Evolutionary conservation across 2,888 invertebrate genomes (phyloP).

Genomic region (Ischnura elegans): DNA sequence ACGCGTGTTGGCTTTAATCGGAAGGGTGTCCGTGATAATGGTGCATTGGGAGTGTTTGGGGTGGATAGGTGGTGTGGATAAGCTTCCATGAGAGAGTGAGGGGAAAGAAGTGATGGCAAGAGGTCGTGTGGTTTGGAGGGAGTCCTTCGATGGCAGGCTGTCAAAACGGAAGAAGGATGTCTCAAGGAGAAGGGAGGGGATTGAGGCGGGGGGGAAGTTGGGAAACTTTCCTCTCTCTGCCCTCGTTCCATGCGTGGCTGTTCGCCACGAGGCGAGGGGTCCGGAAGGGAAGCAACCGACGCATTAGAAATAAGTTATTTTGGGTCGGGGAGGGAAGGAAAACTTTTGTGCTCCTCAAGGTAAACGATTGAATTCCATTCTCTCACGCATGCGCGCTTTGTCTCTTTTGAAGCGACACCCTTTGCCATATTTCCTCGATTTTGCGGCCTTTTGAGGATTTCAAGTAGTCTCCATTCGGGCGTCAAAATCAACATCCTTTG

Average conservation of each 20-base stretch:
- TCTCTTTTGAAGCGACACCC: too few species aligned
- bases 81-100: neutral
- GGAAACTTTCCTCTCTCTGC: too few species aligned
- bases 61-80: neutral
- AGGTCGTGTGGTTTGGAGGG: neutral
- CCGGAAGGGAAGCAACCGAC: neutral
- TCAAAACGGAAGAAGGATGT: slow-evolving; percentile 59
- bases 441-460: too few species aligned
- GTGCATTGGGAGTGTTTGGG: neutral
- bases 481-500: too few species aligned
- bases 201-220: neutral
- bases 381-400: neutral
- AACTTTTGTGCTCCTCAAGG: neutral
- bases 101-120: neutral
- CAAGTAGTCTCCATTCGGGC: too few species aligned
- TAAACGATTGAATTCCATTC: neutral
- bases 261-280: neutral
- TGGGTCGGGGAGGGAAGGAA: neutral
- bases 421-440: too few species aligned
- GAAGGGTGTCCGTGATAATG: neutral
- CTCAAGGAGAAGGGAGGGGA: slow-evolving; percentile 7
- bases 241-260: neutral
- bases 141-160: slow-evolving; percentile 59
- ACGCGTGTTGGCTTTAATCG: neutral
- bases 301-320: neutral